Conservation (phyloP, 2,113 vertebrate species). For the Dascyllus trimaculatus region DNA sequence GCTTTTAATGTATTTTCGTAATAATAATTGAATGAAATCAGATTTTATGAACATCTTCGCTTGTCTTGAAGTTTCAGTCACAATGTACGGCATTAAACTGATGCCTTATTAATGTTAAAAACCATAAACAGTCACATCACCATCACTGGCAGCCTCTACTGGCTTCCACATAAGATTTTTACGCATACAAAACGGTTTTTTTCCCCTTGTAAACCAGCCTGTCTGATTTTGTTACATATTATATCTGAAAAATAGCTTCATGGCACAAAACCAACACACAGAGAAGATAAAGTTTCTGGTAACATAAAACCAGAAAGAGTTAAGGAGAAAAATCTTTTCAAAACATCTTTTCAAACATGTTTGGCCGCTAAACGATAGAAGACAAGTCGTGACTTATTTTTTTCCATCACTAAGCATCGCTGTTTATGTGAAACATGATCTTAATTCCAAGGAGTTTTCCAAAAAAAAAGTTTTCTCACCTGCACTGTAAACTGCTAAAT, state of each 20-base stretch:
- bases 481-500: not conserved
- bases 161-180: not conserved
- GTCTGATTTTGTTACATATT: not conserved
- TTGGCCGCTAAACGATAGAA: conserved; percentile 30
- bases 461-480: not conserved
- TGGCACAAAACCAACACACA: not conserved
- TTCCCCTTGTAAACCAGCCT: too few species aligned
- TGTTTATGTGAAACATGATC: conserved; percentile 48
- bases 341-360: conserved; percentile 30
- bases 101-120: not conserved
- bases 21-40: not conserved
- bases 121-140: not conserved
- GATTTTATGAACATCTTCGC: not conserved
- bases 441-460: not conserved
- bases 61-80: not conserved
- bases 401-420: conserved; percentile 33
- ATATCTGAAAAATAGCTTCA: not conserved
- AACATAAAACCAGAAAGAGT: conserved; percentile 20
- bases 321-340: too few species aligned
- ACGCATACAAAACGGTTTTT: too few species aligned
- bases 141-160: not conserved
- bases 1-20: not conserved
- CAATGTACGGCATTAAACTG: too few species aligned
- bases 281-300: conserved; percentile 7
- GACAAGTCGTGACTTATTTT: too few species aligned